Evolutionary conservation across 1,140 invertebrate species (phyloP).

Genomic region (Caenorhabditis remanei): DNA sequence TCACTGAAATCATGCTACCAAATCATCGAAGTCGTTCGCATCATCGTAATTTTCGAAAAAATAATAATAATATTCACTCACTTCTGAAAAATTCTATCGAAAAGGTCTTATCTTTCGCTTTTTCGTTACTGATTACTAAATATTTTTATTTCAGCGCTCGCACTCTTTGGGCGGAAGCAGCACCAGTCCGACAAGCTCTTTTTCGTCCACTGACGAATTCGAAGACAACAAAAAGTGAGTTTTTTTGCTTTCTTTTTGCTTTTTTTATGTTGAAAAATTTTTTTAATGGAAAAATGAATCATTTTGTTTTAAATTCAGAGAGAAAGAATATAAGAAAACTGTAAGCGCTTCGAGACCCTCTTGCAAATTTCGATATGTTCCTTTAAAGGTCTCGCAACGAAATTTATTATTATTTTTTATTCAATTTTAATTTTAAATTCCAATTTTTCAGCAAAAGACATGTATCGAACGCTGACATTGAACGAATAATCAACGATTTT

Average conservation of each 20-base stretch:
- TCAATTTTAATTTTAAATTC: too few relatives aligned
- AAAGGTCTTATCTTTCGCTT: not conserved
- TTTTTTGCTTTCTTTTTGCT: not conserved
- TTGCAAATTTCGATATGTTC: not conserved
- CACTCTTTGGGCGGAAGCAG: constrained; percentile 42
- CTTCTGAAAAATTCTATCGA: not conserved
- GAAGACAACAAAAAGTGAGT: constrained; percentile 22
- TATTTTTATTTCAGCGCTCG: constrained; percentile 16
- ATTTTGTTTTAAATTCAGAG: not conserved
- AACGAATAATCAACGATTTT: constrained; percentile 16
- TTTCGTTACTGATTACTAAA: not conserved
- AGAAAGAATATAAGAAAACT: too few relatives aligned
- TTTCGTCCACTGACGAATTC: constrained; percentile 38
- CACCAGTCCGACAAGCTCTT: constrained; percentile 4
- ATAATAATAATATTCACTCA: not conserved
- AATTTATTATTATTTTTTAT: too few relatives aligned
- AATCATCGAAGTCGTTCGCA: constrained; percentile 37
- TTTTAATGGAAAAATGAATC: not conserved
- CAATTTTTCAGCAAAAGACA: constrained; percentile 34
- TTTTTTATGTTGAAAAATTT: not conserved
- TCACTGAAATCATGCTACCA: not conserved
- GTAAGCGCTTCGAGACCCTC: too few relatives aligned
- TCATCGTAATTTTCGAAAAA: constrained; percentile 33
- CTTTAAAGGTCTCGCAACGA: too few relatives aligned
- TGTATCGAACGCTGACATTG: constrained; percentile 42